A percentile compares a stretch with the other conserved stretches of the same genome.
phyloP scores from a whole-genome alignment of 2,113 vertebrate genomes.

The Siniperca knerii region DNA sequence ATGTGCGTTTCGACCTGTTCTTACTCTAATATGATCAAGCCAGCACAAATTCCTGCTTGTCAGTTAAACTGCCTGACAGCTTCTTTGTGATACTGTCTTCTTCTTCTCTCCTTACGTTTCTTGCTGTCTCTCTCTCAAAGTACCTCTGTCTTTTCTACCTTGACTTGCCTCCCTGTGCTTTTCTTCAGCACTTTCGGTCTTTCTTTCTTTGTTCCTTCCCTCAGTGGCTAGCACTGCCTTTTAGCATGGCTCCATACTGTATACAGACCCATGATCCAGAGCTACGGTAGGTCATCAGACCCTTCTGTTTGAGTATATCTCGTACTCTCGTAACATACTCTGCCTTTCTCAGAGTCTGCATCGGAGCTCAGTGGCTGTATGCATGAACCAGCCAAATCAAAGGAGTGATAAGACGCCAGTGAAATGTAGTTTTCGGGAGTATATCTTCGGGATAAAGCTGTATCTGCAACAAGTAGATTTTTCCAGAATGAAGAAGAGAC shows the following conservation, averaged over 20 bases:
- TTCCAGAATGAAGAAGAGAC: conserved; percentile 3
- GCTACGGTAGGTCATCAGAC: conserved; percentile 10
- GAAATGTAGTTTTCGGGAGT: not conserved
- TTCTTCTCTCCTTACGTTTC: conserved; percentile 23
- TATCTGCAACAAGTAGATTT: conserved; percentile 41
- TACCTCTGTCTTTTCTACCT: conserved; percentile 55
- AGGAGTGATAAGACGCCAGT: not conserved
- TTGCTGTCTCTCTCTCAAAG: conserved; percentile 37
- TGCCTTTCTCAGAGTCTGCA: conserved; percentile 34
- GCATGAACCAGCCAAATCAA: conserved; percentile 59
- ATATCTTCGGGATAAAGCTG: conserved; percentile 27
- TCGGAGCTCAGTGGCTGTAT: conserved; percentile 23
- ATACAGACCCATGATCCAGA: conserved; percentile 21
- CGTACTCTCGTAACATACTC: conserved; percentile 5
- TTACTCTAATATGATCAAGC: conserved; percentile 57
- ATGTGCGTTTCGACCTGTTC: conserved; percentile 57
- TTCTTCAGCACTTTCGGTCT: conserved; percentile 19
- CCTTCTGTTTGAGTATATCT: conserved; percentile 5
- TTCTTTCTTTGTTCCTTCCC: conserved; percentile 20
- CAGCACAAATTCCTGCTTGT: conserved; percentile 64
- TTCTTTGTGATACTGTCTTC: conserved; percentile 36
- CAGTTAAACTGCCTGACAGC: conserved; percentile 31
- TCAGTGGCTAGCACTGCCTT: conserved; percentile 46
- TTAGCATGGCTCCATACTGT: conserved; percentile 49
- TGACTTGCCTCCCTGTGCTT: conserved; percentile 55